A percentile compares a stretch with the other conserved stretches of the same genome.
Conservation (phyloP, 1,140 invertebrate genomes). For the Monochamus saltuarius region DNA sequence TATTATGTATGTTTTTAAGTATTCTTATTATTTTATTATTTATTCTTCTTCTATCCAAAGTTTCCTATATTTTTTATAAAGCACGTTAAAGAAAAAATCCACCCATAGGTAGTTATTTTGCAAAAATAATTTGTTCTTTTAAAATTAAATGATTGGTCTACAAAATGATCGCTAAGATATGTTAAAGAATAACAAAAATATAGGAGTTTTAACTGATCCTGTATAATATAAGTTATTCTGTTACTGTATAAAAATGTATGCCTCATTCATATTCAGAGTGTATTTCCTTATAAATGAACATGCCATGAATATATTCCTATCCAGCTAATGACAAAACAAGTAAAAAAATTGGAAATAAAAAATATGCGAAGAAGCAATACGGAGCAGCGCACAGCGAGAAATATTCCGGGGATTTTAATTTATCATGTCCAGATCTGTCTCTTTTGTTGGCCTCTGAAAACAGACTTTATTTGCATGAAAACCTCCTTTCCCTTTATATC, state of each 20-base stretch:
- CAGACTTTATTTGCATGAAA: constrained; percentile 19
- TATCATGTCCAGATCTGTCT: constrained; percentile 23
- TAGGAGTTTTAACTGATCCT: too few relatives aligned
- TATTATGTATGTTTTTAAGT: too few relatives aligned
- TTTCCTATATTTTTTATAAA: too few relatives aligned
- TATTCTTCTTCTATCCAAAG: too few relatives aligned
- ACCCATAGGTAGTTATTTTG: too few relatives aligned
- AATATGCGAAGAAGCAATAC: constrained; percentile 1
- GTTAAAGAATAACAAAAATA: too few relatives aligned
- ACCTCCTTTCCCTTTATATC: constrained; percentile 10
- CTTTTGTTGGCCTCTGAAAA: constrained; percentile 22
- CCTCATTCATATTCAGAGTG: background rate
- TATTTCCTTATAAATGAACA: background rate
- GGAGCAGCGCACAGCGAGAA: background rate
- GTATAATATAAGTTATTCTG: too few relatives aligned
- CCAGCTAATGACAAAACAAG: background rate
- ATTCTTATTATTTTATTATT: too few relatives aligned
- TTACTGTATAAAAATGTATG: too few relatives aligned
- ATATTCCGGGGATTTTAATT: constrained; percentile 22
- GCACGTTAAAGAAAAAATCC: too few relatives aligned
- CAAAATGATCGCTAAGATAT: background rate
- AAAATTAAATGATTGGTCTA: too few relatives aligned
- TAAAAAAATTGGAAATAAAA: background rate
- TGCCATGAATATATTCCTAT: background rate
- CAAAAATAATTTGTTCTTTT: too few relatives aligned